A percentile compares a stretch with the other conserved stretches of the same genome.
These are phyloP conservation scores for Alca torda DNA, from an alignment of 2,797 vertebrate genomes.

Conservation along the genomic window DNA sequence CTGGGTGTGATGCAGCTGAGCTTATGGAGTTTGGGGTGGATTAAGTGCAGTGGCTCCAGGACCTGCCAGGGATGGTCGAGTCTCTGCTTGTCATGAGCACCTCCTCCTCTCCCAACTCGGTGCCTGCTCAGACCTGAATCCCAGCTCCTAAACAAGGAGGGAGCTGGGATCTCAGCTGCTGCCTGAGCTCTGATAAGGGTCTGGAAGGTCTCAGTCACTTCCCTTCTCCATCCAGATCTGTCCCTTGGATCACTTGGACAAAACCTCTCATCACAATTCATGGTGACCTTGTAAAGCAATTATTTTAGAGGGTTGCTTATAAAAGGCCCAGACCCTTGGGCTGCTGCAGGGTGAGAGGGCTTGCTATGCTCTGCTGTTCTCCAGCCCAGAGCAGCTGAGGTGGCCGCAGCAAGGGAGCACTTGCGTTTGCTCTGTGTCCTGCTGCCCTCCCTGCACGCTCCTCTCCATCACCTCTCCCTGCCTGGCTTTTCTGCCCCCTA, in stretches of 20 bases:
- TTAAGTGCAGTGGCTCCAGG: neutral
- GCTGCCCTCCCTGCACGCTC: accelerated
- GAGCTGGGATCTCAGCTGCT: neutral
- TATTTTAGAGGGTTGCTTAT: neutral
- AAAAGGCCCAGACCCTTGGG: neutral
- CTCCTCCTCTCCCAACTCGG: too few relatives aligned
- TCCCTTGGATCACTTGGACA: neutral
- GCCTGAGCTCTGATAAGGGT: neutral
- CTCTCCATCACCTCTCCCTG: neutral
- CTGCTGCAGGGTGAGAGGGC: neutral
- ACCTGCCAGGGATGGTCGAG: neutral
- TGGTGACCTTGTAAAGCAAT: neutral
- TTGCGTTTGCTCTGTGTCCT: neutral
- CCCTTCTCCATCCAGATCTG: neutral
- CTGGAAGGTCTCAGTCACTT: accelerated
- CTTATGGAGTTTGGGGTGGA: neutral
- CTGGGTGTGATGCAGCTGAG: neutral
- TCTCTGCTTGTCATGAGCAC: neutral
- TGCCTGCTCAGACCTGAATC: neutral
- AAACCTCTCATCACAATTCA: neutral
- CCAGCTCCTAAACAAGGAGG: neutral
- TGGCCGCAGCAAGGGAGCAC: neutral
- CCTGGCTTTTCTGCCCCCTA: neutral
- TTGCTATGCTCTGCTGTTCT: too few relatives aligned
- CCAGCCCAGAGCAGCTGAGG: too few relatives aligned